Conservation (phyloP, 2,888 invertebrate species). For the Drosophila prostipennis region DNA sequence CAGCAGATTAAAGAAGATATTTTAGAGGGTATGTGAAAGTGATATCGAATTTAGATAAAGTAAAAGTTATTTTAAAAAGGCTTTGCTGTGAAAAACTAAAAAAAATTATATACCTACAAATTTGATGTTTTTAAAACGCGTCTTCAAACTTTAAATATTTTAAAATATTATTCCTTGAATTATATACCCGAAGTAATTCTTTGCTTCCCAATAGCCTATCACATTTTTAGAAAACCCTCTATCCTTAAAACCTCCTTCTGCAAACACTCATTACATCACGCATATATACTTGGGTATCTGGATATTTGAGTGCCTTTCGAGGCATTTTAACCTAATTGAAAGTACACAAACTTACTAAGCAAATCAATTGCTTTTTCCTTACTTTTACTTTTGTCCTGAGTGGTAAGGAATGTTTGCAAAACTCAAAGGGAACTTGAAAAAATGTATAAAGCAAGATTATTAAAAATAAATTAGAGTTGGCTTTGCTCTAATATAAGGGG, state of each 20-base stretch:
- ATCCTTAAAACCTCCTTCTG: not conserved
- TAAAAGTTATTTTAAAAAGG: not conserved
- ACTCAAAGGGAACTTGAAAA: constrained; percentile 28
- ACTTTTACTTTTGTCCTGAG: constrained; percentile 10
- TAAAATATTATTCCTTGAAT: too few relatives aligned
- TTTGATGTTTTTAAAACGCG: too few relatives aligned
- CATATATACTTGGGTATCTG: constrained; percentile 27
- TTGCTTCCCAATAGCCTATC: not conserved
- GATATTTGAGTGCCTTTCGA: constrained; percentile 37
- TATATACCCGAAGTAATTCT: not conserved
- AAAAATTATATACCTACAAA: too few relatives aligned
- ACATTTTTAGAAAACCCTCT: not conserved
- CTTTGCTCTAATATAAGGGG: constrained; percentile 50
- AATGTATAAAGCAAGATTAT: constrained; percentile 59
- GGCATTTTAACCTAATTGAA: constrained; percentile 62
- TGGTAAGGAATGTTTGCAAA: constrained; percentile 50
- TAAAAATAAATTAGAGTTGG: constrained; percentile 77
- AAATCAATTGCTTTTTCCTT: constrained; percentile 49
- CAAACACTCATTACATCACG: constrained; percentile 22
- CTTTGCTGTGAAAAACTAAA: not conserved
- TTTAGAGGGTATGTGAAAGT: constrained; percentile 21
- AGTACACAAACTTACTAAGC: constrained; percentile 62
- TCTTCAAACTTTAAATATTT: not conserved
- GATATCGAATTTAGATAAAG: not conserved
- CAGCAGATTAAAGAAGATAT: constrained; percentile 37